Evolutionary conservation across 2,888 invertebrate genomes (phyloP), one percentile per base, ranked within the genome.

Genomic region (Barypeithes pellucidus): DNA sequence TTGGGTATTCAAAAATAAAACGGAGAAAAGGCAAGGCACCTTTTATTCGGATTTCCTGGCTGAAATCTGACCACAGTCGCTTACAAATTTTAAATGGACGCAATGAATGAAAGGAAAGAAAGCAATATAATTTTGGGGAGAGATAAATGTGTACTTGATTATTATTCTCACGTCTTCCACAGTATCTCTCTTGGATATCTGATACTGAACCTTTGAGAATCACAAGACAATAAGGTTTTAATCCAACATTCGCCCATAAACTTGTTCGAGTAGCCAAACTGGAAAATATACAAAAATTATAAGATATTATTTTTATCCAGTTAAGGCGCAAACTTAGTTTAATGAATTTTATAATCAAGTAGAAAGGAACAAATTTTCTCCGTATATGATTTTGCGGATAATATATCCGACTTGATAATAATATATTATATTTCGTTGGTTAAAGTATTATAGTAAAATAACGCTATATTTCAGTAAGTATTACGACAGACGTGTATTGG

Each of bases 71-170:
- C 54, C 54, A 33, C 33, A 33, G 29, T 12, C 33, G 33, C 16
- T 57, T 33, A 57, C 33, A 57, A 57, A 57, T 33, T 57, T 57
- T 33, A 33, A 57, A 57, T 33, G 33, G 54, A 5, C 36, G 2
- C 54, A 33, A 33, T 45, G 16, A 29, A 47, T 20, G 29, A 47
- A 22, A 47, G 29, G 29, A 45, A 33, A 43, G 47, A 63, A 63
- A 63, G 45, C 16, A 8, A 45, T 18, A 61, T 16, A 63, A 16
- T 45, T 16, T 47, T 33, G 33, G 16, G 29, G 45, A 33, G 47
- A 63, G 45, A 33, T 33, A 63, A 63, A 47, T 63, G 18, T 63
- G 62, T 47, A 63, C 63, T 63, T 63, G 43, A 47, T 62, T 62
- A 47, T 63, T 63, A 63, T 63, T 63, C 47, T 18, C 63, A 63